Percentiles rank a stretch among this genome's conserved stretches.
phyloP scores from a whole-genome alignment of 2,113 vertebrate genomes.

The Pyxicephalus adspersus region DNA sequence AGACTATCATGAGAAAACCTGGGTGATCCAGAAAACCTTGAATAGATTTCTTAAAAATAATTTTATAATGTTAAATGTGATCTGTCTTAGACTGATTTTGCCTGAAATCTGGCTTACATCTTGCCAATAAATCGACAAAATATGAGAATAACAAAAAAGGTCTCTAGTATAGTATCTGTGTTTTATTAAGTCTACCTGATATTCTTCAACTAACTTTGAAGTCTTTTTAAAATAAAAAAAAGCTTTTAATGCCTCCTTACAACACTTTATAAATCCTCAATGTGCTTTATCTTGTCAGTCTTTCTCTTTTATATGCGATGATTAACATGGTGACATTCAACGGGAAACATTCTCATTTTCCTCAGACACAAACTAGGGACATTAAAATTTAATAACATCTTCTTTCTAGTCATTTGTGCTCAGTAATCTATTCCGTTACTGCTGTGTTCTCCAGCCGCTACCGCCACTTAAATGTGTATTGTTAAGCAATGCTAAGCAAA shows the following conservation, averaged over 20 bases:
- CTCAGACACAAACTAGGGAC: slow-evolving; percentile 65
- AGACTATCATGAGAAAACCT: no score
- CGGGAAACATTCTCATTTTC: slow-evolving; percentile 65
- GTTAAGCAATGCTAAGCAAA: slow-evolving; percentile 63
- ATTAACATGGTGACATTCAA: slow-evolving; percentile 63
- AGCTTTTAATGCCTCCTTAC: not conserved
- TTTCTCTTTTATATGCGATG: slow-evolving; percentile 57
- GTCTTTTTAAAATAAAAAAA: slow-evolving; percentile 29
- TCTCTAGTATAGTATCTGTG: not conserved
- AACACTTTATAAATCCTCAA: slow-evolving; percentile 32
- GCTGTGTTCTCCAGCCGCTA: slow-evolving; percentile 59
- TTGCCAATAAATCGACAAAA: not conserved
- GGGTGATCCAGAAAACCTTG: no score
- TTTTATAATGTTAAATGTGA: no score
- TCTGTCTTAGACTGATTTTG: not conserved
- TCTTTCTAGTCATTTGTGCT: slow-evolving; percentile 60
- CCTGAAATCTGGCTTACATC: not conserved
- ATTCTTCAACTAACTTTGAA: not conserved
- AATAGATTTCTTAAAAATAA: no score
- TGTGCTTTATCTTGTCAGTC: slow-evolving; percentile 50
- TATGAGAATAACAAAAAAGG: not conserved
- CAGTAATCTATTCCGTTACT: slow-evolving; percentile 54
- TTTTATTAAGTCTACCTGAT: slow-evolving; percentile 8
- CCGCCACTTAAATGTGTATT: slow-evolving; percentile 62
- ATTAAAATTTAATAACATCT: slow-evolving; percentile 68